Evolutionary conservation across 2,797 vertebrate species (phyloP), one percentile per base, ranked within the genome.

Genomic region (Austrolebias charrua): DNA sequence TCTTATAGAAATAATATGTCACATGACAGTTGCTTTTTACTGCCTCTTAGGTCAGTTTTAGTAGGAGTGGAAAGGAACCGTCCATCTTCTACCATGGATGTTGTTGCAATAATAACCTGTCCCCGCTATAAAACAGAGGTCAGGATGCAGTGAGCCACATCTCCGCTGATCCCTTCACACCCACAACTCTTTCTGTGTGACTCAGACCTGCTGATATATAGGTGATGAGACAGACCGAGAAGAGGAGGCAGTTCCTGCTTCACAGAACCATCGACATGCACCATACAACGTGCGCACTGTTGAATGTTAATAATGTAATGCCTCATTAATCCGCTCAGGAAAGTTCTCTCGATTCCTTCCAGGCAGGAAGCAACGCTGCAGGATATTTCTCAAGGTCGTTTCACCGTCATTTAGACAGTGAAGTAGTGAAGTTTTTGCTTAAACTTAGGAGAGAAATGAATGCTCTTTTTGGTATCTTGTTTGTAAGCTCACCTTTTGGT

Each of bases 201-300:
- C 76, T 88, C 86, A 90, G 83, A 80, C 65, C 71, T 80, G 84
- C 82, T 85, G 80, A 90, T 86, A 80, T 91, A 88, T 88, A 66
- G 80, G 81, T 78, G 85, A 72, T 76, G 69, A 86, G 80, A 75
- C 79, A 78, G 79, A 80, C 69, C 63, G 75, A 83, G 78, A 71
- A 80, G 82, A 84, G 73, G 82, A 83, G 80, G 79, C 64, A 75
- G 76, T 43, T 75, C 45, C 55, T 69, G 79, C 67, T 73, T 65
- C 68, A 64, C 67, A 63, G 59, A 83, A 73, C 71, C 44, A 73
- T 33, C 73, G 73, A 79, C 77, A 80, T 75, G 66, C 69, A 53
- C 71, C 77, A 73, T 63, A 57, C 58, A 73, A 78, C 78, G 38
- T 66, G 71, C 58, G 54, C 69, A 71, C 52, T 71, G 56, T 60